Evolutionary conservation across 1,140 invertebrate species (phyloP).

Genomic region (Drosophila kohkoa): DNA sequence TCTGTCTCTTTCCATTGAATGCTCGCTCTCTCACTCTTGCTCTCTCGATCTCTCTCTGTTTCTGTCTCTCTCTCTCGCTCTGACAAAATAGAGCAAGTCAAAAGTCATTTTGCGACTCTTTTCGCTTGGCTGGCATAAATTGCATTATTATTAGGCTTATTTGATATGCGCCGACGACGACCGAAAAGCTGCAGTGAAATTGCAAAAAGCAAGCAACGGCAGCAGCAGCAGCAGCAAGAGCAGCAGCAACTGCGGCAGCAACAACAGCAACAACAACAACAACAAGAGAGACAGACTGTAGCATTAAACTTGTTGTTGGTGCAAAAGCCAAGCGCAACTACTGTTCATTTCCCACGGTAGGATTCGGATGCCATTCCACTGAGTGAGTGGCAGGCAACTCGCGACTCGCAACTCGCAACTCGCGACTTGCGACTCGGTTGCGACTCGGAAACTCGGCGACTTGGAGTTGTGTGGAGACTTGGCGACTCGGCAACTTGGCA

Average conservation of each 20-base stretch:
- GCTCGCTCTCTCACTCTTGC: background rate
- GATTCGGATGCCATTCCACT: constrained; percentile 70
- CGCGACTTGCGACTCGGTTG: constrained; percentile 7
- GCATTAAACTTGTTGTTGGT: constrained; percentile 71
- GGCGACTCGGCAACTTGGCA: constrained; percentile 15
- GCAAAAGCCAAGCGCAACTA: constrained; percentile 75
- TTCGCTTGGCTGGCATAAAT: constrained; percentile 71
- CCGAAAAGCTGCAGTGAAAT: constrained; percentile 73
- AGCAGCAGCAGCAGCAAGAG: constrained; percentile 22
- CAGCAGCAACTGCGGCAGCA: constrained; percentile 34
- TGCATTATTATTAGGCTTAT: constrained; percentile 82
- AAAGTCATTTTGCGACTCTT: constrained; percentile 60
- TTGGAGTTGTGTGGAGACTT: constrained; percentile 4
- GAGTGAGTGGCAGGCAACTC: constrained; percentile 61
- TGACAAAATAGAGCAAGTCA: constrained; percentile 58
- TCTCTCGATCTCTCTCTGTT: background rate
- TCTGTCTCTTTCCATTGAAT: no score
- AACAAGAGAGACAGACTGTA: constrained; percentile 48
- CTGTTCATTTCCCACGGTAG: constrained; percentile 85
- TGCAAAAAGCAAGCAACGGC: constrained; percentile 60
- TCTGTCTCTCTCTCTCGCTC: background rate
- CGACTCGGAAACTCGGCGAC: background rate
- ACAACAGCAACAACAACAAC: no score
- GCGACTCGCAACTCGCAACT: constrained; percentile 31
- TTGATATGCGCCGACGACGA: constrained; percentile 79